Evolutionary conservation across 2,797 vertebrate species (phyloP).

Genomic region (Clarias fuscus): DNA sequence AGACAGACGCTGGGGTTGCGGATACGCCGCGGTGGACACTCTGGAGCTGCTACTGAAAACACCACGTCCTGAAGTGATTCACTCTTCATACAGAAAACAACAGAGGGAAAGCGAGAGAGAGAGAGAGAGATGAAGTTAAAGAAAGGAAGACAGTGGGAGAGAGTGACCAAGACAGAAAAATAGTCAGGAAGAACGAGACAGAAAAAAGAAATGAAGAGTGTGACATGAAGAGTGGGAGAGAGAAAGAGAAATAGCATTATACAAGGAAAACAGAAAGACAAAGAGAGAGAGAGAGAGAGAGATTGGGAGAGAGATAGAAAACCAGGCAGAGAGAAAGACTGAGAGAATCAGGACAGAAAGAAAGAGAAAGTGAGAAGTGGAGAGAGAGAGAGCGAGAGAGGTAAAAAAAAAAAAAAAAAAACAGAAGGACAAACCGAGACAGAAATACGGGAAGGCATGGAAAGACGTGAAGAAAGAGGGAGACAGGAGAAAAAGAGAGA

Average conservation of each 20-base stretch:
- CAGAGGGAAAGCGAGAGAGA: neutral
- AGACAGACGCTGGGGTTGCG: neutral
- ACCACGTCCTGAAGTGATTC: neutral
- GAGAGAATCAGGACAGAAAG: no score
- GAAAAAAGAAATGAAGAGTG: neutral
- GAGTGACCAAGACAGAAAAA: no score
- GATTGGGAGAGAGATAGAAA: no score
- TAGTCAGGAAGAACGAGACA: neutral
- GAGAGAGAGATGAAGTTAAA: neutral
- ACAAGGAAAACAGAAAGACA: no score
- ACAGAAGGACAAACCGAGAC: slow-evolving; percentile 13
- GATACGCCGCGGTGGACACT: no score
- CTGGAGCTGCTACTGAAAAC: neutral
- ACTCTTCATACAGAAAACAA: neutral
- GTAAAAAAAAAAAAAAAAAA: no score
- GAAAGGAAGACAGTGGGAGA: neutral
- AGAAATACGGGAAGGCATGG: neutral
- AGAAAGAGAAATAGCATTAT: no score
- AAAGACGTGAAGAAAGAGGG: neutral
- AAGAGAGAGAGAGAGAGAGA: no score
- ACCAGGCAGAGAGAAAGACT: no score
- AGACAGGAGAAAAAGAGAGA: neutral
- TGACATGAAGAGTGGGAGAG: neutral
- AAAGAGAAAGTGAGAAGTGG: no score
- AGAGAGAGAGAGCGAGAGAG: no score